Percentiles rank a stretch among this genome's conserved stretches.
These are phyloP conservation scores for Laodelphax striatellus DNA, from an alignment of 1,140 invertebrate genomes.

Conservation along the genomic window DNA sequence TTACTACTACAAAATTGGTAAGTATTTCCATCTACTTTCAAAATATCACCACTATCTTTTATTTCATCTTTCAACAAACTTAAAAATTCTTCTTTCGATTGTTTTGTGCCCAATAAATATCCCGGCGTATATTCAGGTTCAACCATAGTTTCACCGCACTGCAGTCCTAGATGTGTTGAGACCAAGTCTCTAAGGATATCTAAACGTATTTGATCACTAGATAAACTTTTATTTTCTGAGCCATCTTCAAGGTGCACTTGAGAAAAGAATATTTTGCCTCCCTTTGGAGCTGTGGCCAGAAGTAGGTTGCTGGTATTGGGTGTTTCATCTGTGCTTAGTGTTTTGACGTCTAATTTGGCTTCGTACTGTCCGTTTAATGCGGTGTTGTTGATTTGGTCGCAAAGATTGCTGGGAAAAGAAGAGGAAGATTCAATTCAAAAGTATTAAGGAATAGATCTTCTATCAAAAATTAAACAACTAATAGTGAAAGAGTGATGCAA, in stretches of 20 bases:
- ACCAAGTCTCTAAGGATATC: slow-evolving; percentile 69
- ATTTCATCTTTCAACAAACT: too few species aligned
- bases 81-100: too few species aligned
- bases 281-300: slow-evolving; percentile 45
- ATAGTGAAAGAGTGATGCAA: too few species aligned
- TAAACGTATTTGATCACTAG: slow-evolving; percentile 48
- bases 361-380: slow-evolving; percentile 28
- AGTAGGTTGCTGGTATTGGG: slow-evolving; percentile 74
- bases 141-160: slow-evolving; percentile 36
- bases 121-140: slow-evolving; percentile 42
- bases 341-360: slow-evolving; percentile 57
- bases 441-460: too few species aligned
- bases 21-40: too few species aligned
- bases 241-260: slow-evolving; percentile 52
- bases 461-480: too few species aligned
- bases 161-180: slow-evolving; percentile 51
- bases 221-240: slow-evolving; percentile 22
- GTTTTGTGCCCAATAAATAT: slow-evolving; percentile 58
- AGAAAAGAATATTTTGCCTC: slow-evolving; percentile 67
- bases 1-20: too few species aligned
- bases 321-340: slow-evolving; percentile 68
- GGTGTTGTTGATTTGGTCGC: too few species aligned
- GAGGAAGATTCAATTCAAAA: too few species aligned
- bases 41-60: too few species aligned
- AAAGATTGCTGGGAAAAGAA: too few species aligned